Evolutionary conservation across 92 coral and sea anemone species (phyloP), one percentile per base, ranked within the genome.

Genomic region (Epizoanthus ramosus): DNA sequence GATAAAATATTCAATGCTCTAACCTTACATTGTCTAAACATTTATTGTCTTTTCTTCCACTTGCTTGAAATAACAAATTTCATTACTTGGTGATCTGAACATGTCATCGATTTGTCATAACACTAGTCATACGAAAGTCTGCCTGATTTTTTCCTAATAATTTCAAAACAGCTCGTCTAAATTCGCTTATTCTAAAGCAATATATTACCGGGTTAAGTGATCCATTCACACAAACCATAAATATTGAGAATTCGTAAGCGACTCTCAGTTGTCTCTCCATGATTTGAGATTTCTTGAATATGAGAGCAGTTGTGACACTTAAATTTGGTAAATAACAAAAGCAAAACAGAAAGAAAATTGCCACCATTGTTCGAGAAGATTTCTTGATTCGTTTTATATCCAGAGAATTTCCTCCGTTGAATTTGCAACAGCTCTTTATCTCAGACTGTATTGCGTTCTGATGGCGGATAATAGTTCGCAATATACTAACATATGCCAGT

Each of bases 101-200:
- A 10, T 50, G 54, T 50, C 15, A 50, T 9, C 15, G 7, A 13
- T 50, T 50, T 2, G 54, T 50, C 54, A 77, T 6, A 5, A 77
- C 82, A 13, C 82, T 77, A 2, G 82, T 77, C 57, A 61, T 77
- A 60, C 82, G 71, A 63, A 77, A 21, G 39, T 77, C 82, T 3
- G 82, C 57, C 28, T 24, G 17, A 10, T n/a, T 21, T 23, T 22
- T 41, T 0, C 82, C 82, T 1, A 77, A 31, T 8, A 77, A 43
- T 37, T 77, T 77, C 5, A 24, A 77, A 39, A 77, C 82, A 41
- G 82, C 82, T 19, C 25, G 50, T n/a, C 82, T 61, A 37, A 77
- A 77, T 28, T 77, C 82, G 58, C 82, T 77, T 61, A 77, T 77
- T 22, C 82, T 77, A 43, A 77, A 77, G 37, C 82, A 77, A 24